Percentiles rank a stretch among this genome's conserved stretches.
Conservation (phyloP, 1,140 invertebrate species). For the Akabosia matsudoensis region DNA sequence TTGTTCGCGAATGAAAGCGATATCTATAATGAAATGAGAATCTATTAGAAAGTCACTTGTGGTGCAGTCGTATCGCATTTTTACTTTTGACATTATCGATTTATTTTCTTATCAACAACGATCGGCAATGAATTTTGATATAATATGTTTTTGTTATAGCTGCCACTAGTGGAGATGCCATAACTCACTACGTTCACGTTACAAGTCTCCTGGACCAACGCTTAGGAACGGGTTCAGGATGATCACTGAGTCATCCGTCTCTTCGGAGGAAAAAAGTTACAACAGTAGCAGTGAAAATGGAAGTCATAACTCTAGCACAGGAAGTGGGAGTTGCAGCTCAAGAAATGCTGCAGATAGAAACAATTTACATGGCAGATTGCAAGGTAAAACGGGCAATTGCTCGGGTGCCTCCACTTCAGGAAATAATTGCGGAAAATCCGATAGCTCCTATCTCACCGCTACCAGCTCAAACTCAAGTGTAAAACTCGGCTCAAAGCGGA, state of each 20-base stretch:
- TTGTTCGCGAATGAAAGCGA: too few relatives aligned
- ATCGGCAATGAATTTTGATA: too few relatives aligned
- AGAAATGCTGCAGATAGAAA: neutral
- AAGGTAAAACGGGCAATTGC: conserved; percentile 12
- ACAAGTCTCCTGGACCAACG: neutral
- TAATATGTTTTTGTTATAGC: too few relatives aligned
- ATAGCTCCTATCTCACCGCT: neutral
- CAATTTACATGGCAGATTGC: neutral
- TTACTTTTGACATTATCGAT: too few relatives aligned
- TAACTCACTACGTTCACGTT: neutral
- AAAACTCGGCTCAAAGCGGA: neutral
- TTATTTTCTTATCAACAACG: too few relatives aligned
- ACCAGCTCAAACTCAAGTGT: neutral
- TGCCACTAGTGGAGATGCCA: neutral
- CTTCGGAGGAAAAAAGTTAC: conserved; percentile 13
- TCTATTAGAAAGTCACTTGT: too few relatives aligned
- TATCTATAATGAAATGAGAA: too few relatives aligned
- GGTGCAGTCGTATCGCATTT: too few relatives aligned
- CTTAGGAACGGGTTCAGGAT: neutral
- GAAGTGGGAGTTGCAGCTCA: conserved; percentile 3
- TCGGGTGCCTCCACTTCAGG: neutral
- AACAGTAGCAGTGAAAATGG: conserved; percentile 21
- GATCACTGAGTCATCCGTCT: conserved; percentile 18
- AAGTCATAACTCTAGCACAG: neutral
- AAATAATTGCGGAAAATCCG: conserved; percentile 17